Conservation (phyloP, 2,113 vertebrate species). For the Arothron firmamentum region DNA sequence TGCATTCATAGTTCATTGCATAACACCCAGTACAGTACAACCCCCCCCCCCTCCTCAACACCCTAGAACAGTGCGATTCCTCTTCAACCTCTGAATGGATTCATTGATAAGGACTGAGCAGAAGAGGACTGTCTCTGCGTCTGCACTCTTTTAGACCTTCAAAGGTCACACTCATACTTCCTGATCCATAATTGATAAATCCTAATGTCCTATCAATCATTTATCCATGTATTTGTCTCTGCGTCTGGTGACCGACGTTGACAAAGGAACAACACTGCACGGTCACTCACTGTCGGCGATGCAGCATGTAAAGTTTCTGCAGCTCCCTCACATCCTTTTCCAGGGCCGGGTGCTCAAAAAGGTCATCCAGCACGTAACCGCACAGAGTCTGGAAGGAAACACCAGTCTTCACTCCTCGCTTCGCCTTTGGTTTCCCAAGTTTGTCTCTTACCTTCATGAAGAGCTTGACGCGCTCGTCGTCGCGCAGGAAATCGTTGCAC, state of each 20-base stretch:
- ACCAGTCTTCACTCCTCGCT: slow-evolving; percentile 22
- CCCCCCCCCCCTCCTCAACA: neutral
- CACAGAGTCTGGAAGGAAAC: slow-evolving; percentile 83
- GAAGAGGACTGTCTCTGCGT: slow-evolving; percentile 52
- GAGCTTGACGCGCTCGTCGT: slow-evolving; percentile 88
- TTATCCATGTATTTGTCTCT: neutral
- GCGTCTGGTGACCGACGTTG: neutral
- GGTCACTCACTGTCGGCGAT: slow-evolving; percentile 88
- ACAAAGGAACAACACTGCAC: neutral
- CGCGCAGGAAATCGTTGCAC: slow-evolving; percentile 86
- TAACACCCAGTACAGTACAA: neutral
- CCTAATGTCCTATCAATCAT: neutral
- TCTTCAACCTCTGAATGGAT: slow-evolving; percentile 52
- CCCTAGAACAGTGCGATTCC: slow-evolving; percentile 40
- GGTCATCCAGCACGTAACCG: slow-evolving; percentile 88
- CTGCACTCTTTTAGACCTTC: slow-evolving; percentile 19
- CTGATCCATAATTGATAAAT: slow-evolving; percentile 4
- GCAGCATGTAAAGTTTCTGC: slow-evolving; percentile 88
- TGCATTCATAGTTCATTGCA: slow-evolving; percentile 42
- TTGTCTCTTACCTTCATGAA: slow-evolving; percentile 86
- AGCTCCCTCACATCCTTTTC: slow-evolving; percentile 90
- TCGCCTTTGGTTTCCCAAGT: neutral
- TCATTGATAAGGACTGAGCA: slow-evolving; percentile 47
- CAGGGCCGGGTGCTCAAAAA: slow-evolving; percentile 88
- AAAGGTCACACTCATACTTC: slow-evolving; percentile 12